These are phyloP conservation scores for Pomacea canaliculata DNA, from an alignment of 2,888 invertebrate genomes.

Conservation along the genomic window DNA sequence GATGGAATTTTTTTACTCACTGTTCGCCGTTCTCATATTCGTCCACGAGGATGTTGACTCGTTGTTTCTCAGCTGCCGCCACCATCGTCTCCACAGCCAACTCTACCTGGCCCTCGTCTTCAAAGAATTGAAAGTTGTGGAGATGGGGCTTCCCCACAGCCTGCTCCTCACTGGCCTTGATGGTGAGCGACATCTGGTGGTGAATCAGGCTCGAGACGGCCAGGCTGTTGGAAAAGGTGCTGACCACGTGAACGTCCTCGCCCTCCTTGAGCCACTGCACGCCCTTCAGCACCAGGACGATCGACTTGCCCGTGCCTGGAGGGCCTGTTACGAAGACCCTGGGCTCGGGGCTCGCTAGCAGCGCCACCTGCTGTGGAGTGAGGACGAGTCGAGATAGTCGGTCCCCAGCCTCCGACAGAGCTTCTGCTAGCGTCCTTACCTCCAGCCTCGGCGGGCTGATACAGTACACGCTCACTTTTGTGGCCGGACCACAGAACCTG, in stretches of 20 bases:
- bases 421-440: neutral
- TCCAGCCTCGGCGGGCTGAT: slow-evolving; percentile 9
- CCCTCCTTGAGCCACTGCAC: slow-evolving; percentile 2
- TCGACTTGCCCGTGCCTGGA: slow-evolving; percentile 6
- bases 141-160: neutral
- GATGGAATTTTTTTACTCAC: neutral
- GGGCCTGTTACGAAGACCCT: slow-evolving; percentile 1
- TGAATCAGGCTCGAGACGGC: neutral
- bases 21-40: neutral
- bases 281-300: slow-evolving; percentile 3
- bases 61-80: neutral
- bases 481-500: slow-evolving; percentile 4
- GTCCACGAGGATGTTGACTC: neutral
- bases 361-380: slow-evolving; percentile 3
- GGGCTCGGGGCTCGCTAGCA: neutral
- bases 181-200: neutral
- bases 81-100: neutral
- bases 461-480: slow-evolving; percentile 2
- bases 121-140: neutral
- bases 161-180: neutral
- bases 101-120: neutral
- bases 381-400: slow-evolving; percentile 4
- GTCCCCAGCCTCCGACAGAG: neutral
- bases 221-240: neutral
- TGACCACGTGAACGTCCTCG: slow-evolving; percentile 5